Percentiles rank a stretch among this genome's conserved stretches.
These are phyloP conservation scores for Pseudomyrmex sp. DNA, from an alignment of 1,140 invertebrate species.

Conservation along the genomic window DNA sequence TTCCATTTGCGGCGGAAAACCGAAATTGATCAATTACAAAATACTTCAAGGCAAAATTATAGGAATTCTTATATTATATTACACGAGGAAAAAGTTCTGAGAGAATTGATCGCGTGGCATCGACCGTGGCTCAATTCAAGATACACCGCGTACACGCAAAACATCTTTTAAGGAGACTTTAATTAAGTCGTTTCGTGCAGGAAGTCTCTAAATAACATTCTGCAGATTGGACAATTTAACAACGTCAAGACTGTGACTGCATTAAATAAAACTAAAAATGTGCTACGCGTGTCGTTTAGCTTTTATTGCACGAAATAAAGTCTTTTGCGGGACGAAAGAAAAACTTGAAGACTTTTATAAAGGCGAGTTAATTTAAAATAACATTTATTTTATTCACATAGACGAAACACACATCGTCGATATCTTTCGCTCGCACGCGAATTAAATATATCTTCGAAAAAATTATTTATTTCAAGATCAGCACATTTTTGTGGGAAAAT, in stretches of 20 bases:
- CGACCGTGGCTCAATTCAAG: constrained; percentile 19
- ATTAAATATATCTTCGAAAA: neutral
- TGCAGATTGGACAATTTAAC: constrained; percentile 59
- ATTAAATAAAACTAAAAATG: constrained; percentile 53
- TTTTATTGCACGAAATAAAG: constrained; percentile 3
- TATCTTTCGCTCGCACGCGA: neutral
- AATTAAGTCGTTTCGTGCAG: constrained; percentile 61
- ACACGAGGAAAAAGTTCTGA: neutral
- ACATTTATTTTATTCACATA: constrained; percentile 2
- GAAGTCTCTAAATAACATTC: constrained; percentile 64
- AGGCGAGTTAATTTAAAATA: constrained; percentile 21
- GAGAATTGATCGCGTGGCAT: constrained; percentile 6
- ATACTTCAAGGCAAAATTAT: neutral
- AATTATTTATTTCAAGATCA: neutral
- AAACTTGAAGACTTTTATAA: neutral
- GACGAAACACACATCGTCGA: neutral
- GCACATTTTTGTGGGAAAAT: neutral
- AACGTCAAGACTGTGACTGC: constrained; percentile 26
- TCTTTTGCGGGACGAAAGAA: constrained; percentile 26
- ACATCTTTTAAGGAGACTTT: constrained; percentile 45
- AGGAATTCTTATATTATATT: neutral
- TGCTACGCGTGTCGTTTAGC: constrained; percentile 30
- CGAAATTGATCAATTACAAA: neutral
- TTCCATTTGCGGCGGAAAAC: neutral
- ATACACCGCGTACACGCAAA: constrained; percentile 46